Evolutionary conservation across 2,888 invertebrate species (phyloP), one percentile per base, ranked within the genome.

Genomic region (Trachelus iudaicus): DNA sequence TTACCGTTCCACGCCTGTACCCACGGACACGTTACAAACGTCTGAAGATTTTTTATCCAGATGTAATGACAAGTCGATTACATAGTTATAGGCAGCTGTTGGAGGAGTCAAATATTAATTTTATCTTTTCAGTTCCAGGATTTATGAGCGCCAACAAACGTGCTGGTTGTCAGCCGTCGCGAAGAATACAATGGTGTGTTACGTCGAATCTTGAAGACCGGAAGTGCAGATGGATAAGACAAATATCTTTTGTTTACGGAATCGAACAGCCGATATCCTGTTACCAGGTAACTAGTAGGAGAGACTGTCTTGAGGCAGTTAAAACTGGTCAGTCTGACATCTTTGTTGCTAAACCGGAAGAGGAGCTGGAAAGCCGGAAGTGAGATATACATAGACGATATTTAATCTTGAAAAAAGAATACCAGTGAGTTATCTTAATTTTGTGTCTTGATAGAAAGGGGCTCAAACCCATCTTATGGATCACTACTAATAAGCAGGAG

Each of bases 221-320:
- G 75, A 98, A 98, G 87, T 98, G 98, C 89, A 93, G 95, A 1
- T 96, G 96, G 94, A 89, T 97, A 86, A 94, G 95, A 79, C 95
- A 96, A 83, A 96, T 96, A 0, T 94, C 95, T 0, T 93, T 94
- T 0, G 95, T 96, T 4, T 95, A 96, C 85, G 96, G 97, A 1
- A 92, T 97, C 0, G 93, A 95, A 81, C 98, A 98, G 0, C 95
- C 95, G 23, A 92, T 98, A 31, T 95, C 96, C 82, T 98, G 98
- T 88, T 92, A 95, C 11, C 92, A 94, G 82, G 94, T 95, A 1
- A 91, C 92, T 4, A 93, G 92, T 82, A 90, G 93, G 4, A 93
- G 93, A 11, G 94, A 94, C 23, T 98, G 98, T 86, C 93, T 98
- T 93, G 91, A 93, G 35, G 94, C 95, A 1, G 93, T 97, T 0